Conservation (phyloP, 2,888 invertebrate species). For the Teinopalpus imperialis region DNA sequence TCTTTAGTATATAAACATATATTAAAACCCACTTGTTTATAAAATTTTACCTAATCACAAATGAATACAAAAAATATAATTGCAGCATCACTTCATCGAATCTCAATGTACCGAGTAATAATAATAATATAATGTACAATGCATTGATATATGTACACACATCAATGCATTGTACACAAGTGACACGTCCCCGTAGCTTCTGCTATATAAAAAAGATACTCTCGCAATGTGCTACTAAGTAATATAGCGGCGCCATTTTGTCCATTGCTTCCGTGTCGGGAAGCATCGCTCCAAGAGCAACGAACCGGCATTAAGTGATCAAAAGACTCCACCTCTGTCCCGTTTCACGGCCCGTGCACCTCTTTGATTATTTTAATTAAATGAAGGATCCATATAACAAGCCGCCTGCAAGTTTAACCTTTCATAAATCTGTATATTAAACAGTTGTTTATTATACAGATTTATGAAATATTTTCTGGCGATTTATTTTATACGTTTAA, state of each 20-base stretch:
- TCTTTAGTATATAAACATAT: too few species aligned
- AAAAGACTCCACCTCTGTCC: slow-evolving; percentile 65
- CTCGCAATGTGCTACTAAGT: slow-evolving; percentile 78
- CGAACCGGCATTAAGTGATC: slow-evolving; percentile 68
- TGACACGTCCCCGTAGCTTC: too few species aligned
- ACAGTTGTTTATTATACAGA: neutral
- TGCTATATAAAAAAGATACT: slow-evolving; percentile 77
- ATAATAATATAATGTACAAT: too few species aligned
- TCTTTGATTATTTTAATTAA: slow-evolving; percentile 55
- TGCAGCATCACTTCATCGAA: too few species aligned
- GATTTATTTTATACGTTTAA: too few species aligned
- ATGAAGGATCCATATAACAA: slow-evolving; percentile 65
- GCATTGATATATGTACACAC: too few species aligned
- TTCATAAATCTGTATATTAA: slow-evolving; percentile 31
- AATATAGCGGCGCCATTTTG: slow-evolving; percentile 81
- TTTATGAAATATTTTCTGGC: too few species aligned
- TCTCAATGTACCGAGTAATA: too few species aligned
- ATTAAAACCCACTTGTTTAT: too few species aligned
- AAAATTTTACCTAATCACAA: too few species aligned
- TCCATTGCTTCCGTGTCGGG: slow-evolving; percentile 63
- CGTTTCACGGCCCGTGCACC: slow-evolving; percentile 71
- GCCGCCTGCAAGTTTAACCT: slow-evolving; percentile 39
- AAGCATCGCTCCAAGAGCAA: slow-evolving; percentile 69
- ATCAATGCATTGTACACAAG: too few species aligned
- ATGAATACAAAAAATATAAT: too few species aligned